Base-by-base conservation (phyloP, 2,888 invertebrate species). In the Anthophora plumipes region DNA sequence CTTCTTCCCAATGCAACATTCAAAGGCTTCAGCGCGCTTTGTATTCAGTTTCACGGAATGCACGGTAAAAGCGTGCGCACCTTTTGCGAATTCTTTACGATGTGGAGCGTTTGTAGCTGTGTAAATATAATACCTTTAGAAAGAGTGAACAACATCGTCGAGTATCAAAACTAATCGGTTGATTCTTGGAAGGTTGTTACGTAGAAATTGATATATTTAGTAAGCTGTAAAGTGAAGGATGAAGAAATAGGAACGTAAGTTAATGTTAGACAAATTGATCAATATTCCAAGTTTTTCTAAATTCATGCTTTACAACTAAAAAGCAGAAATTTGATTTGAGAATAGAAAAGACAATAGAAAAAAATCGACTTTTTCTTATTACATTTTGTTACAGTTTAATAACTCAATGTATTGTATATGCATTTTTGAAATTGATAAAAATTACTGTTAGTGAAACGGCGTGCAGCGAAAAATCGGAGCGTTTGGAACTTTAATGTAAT, bases 41-140 rank as follows among this genome's bases (percentile, higher is more conserved):
- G 20, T 72, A 60, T 41, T 20, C 54, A 25, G 37, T 63, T 83
- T 73, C 54, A 41, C 14, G n/a, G 50, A 46, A 59, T 14, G 17
- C 50, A 7, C 39, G 50, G 31, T 48, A 48, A 20, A 46, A 66
- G 31, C 41, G 48, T 9, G 20, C n/a, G n/a, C 57, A n/a, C 48
- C 12, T 41, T 84, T 70, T 72, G 20, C 61, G n/a, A 55, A 79
- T 57, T n/a, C 22, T 57, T 54, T 63, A 11, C 55, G 17, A 76
- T 70, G 20, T 25, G 54, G 60, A 54, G 41, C 73, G 54, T 74
- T 74, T 55, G 63, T 61, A 59, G 61, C 69, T 17, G 59, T 60
- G 66, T 73, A 77, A 73, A 80, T 83, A 74, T 79, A 83, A 60
- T 60, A 68, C 39, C 46, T 39, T 37, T 52, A 22, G 66, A 52